Evolutionary conservation across 2,797 vertebrate genomes (phyloP), one percentile per base, ranked within the genome.

Genomic region (Scleropages formosus): DNA sequence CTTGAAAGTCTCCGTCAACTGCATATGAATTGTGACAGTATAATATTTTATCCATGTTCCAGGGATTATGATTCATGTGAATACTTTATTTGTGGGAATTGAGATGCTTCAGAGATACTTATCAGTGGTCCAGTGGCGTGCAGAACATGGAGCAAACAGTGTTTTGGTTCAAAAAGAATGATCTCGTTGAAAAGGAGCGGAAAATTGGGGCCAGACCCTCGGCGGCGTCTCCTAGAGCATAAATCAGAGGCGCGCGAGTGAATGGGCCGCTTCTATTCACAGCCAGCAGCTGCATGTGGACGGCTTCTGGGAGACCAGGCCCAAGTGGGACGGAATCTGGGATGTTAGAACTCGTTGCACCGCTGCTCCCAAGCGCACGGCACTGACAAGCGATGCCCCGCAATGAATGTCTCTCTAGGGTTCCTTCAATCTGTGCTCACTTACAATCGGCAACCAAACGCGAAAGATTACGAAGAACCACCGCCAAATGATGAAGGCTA

Each of bases 121-220:
- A 39, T 39, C 6, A 6, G 22, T 39, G 15, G 56, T 71, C 56
- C 20, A 8, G 22, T 56, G 49, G 53, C 49, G 15, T 20, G 24
- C 63, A 24, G 75, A 72, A 61, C 8, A n/a, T n/a, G n/a, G n/a
- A n/a, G n/a, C 1, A 66, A 0, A n/a, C 73, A 76, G n/a, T n/a
- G n/a, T n/a, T n/a, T 65, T 20, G 44, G 31, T 75, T 75, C 73
- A 81, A 10, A 66, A 80, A 78, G 66, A 46, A 69, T 79, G 2
- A 76, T 65, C 9, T n/a, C n/a, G n/a, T n/a, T n/a, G n/a, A n/a
- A n/a, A n/a, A n/a, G n/a, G n/a, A n/a, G n/a, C n/a, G n/a, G n/a
- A n/a, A n/a, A n/a, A n/a, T n/a, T n/a, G n/a, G n/a, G 9, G 78
- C 56, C 74, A 79, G 72, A 65, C 77, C 58, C 24, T 66, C 64